Evolutionary conservation across 2,888 invertebrate genomes (phyloP), one percentile per base, ranked within the genome.

Genomic region (Baccha elongata): DNA sequence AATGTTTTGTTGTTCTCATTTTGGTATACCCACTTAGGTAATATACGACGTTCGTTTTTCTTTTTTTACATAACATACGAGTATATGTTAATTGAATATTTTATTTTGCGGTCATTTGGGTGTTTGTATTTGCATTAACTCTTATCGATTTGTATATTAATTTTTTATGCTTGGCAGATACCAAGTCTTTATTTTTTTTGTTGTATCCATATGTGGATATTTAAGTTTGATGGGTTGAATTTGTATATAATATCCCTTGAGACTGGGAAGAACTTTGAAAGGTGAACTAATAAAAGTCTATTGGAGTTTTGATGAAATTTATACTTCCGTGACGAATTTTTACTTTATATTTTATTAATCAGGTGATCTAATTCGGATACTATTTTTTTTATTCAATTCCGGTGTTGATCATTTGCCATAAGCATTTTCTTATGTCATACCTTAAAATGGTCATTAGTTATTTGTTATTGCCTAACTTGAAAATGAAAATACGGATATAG

Each of bases 31-130:
- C 64, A 74, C 75, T 75, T 75, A 58, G 62, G 69, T 75, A 75
- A 69, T 75, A 81, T 26, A 44, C 29, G 17, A 44, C 6, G 26
- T 19, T 44, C 17, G 5, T 4, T 32, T 32, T 32, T 8, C 5
- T 23, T 23, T 23, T 23, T 23, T 23, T 23, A 23, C 5, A 11
- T 19, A 52, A 11, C 6, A 17, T 53, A 35, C n/a, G n/a, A n/a
- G 69, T 81, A 42, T 40, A 67, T 81, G 81, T 65, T 81, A 81
- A 76, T 71, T 81, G 81, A 71, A 81, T 76, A 67, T 67, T 68
- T 76, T 75, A 40, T 65, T 67, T 81, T 60, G 75, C 37, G 65
- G 71, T 65, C 65, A 44, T 50, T 75, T 69, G 37, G 35, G 48
- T 44, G 29, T 32, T 64, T 60, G 5, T 13, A 26, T 15, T 0